Base-by-base conservation (phyloP, 2,113 vertebrate genomes). In the Arvicanthis niloticus region DNA sequence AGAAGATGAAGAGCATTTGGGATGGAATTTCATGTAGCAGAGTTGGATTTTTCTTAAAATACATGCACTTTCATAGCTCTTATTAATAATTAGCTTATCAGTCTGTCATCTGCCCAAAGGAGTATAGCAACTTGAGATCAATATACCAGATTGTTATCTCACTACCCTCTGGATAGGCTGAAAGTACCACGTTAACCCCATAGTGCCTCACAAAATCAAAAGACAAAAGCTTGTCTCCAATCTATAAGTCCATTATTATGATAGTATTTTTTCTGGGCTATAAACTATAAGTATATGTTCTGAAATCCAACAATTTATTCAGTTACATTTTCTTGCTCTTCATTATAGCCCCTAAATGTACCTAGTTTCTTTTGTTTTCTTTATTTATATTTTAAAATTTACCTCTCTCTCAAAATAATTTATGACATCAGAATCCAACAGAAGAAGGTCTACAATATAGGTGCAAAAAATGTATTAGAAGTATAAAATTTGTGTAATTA, bases 71-170 rank as follows among this genome's bases (percentile, higher is more conserved):
- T 89, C 31, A 75, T 1, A 22, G 24, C 19, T 81, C 80, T 96
- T 58, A 70, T n/a, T 70, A 62, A 68, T 82, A 77, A 58, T 91
- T 86, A 70, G 45, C 60, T 91, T 4, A 78, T 93, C 26, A 37
- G 89, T 2, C 34, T 42, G 24, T 93, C 86, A 5, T 17, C 31
- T 60, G 31, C 21, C 21, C 21, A 86, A 29, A 94, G 22, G 37
- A 91, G 13, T 92, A 19, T 89, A 77, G 72, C 91, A 53, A 94
- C 29, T 88, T 94, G 86, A 48, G 16, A 91, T 94, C 84, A 24
- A 56, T 6, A 19, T 86, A 51, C 1, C 11, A 84, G 76, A 91
- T 16, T 29, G 8, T 34, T 24, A 45, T 7, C 7, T 19, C 4
- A 90, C 26, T 5, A 85, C 4, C 24, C 48, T 88, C 12, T 45